phyloP scores from a whole-genome alignment of 2,888 invertebrate genomes.

The Caenorhabditis wallacei region DNA sequence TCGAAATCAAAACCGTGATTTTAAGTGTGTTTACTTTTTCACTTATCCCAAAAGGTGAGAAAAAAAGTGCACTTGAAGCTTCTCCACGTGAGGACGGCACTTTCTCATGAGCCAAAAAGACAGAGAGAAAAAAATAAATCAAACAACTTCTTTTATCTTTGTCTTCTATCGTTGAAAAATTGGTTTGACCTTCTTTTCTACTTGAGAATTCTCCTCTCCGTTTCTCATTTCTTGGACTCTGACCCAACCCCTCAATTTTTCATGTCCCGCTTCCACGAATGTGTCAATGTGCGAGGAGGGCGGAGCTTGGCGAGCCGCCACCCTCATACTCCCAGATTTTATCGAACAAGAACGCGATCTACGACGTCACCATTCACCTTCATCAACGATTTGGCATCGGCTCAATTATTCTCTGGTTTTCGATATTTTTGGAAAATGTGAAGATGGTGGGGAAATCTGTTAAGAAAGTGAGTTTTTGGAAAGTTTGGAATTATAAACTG shows the following conservation, averaged over 20 bases:
- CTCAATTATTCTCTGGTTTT: not conserved
- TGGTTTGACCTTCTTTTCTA: slow-evolving; percentile 3
- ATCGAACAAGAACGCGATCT: slow-evolving; percentile 28
- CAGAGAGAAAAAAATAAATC: slow-evolving; percentile 14
- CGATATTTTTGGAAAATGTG: not conserved
- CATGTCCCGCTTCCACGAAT: slow-evolving; percentile 39
- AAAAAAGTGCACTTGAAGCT: slow-evolving; percentile 28
- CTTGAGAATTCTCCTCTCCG: not conserved
- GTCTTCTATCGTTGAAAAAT: not conserved
- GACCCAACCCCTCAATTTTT: slow-evolving; percentile 49
- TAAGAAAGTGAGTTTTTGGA: slow-evolving; percentile 22
- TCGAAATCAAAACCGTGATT: slow-evolving; percentile 16
- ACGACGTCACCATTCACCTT: slow-evolving; percentile 30
- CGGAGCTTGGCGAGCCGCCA: slow-evolving; percentile 54
- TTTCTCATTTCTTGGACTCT: slow-evolving; percentile 10
- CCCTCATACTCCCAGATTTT: slow-evolving; percentile 25
- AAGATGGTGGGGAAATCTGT: not conserved
- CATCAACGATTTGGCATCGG: not conserved
- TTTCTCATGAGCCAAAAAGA: slow-evolving; percentile 3
- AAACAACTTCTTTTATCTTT: slow-evolving; percentile 7
- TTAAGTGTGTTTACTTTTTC: slow-evolving; percentile 32
- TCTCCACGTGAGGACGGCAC: slow-evolving; percentile 1
- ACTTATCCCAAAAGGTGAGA: slow-evolving; percentile 36
- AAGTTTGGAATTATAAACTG: no score
- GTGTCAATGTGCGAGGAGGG: slow-evolving; percentile 45